phyloP scores from a whole-genome alignment of 2,888 invertebrate genomes.

The Eupithecia exiguata region DNA sequence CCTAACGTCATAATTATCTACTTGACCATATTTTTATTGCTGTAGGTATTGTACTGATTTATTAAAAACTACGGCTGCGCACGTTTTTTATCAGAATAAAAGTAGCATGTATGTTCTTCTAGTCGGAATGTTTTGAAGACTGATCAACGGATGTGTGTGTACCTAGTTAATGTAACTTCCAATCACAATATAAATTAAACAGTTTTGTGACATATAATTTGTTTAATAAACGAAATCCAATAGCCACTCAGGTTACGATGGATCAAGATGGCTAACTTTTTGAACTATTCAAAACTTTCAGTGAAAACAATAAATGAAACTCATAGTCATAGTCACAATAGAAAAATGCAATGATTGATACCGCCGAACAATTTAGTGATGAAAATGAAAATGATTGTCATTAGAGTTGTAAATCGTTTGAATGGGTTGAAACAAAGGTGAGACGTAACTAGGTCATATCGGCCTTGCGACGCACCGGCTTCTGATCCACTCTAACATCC shows the following conservation, averaged over 20 bases:
- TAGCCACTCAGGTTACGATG: background rate
- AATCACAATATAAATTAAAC: background rate
- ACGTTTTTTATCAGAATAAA: background rate
- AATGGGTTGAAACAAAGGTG: conserved; percentile 72
- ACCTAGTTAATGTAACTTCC: background rate
- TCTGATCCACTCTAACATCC: conserved; percentile 66
- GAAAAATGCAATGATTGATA: conserved; percentile 14
- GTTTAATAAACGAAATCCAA: background rate
- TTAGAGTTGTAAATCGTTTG: conserved; percentile 62
- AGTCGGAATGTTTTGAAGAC: background rate
- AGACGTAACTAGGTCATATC: conserved; percentile 73
- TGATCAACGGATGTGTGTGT: background rate
- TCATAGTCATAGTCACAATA: background rate
- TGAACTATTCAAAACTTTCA: background rate
- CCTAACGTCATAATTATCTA: conserved; percentile 23
- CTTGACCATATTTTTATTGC: background rate
- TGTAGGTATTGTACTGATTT: background rate
- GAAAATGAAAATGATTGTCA: conserved; percentile 30
- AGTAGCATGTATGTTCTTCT: background rate
- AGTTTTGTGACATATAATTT: background rate
- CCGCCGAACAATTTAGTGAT: conserved; percentile 19
- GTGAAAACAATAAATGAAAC: background rate
- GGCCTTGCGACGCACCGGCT: conserved; percentile 74
- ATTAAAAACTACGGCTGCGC: background rate
- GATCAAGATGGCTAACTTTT: background rate